These are phyloP conservation scores for Penelope pileata DNA, from an alignment of 2,113 vertebrate genomes.

Conservation along the genomic window DNA sequence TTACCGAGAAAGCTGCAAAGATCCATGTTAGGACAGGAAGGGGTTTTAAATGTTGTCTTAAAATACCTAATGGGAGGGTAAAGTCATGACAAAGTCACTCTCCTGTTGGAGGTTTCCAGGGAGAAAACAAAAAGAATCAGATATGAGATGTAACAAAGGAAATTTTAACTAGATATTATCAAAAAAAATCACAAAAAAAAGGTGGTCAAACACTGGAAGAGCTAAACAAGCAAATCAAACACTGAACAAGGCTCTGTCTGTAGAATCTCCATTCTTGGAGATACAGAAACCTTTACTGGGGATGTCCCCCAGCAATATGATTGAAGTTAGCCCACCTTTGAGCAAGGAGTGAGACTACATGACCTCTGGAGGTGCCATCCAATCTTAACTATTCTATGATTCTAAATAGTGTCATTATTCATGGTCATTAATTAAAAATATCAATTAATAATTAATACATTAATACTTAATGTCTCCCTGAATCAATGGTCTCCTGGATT, in stretches of 20 bases:
- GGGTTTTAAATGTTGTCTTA: not conserved
- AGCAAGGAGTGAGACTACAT: not conserved
- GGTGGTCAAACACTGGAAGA: not conserved
- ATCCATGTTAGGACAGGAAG: not conserved
- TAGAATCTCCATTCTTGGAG: not conserved
- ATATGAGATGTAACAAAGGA: not conserved
- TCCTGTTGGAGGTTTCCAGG: not conserved
- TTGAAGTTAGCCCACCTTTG: not conserved
- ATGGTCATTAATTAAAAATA: constrained; percentile 11
- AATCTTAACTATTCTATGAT: not conserved
- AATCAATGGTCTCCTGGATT: not conserved
- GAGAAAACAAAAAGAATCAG: not conserved
- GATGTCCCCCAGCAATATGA: not conserved
- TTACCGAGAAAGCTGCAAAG: not conserved
- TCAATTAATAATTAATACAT: not conserved
- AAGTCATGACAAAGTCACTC: not conserved
- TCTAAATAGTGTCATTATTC: not conserved
- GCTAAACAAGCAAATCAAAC: not conserved
- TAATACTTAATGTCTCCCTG: not conserved
- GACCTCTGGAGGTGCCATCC: not conserved
- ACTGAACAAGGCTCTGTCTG: not conserved
- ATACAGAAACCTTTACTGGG: not conserved
- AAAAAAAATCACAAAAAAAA: not conserved
- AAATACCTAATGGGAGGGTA: not conserved
- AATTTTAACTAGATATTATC: not conserved